Base-by-base conservation (phyloP, 1,140 invertebrate species). In the Phthorimaea operculella region DNA sequence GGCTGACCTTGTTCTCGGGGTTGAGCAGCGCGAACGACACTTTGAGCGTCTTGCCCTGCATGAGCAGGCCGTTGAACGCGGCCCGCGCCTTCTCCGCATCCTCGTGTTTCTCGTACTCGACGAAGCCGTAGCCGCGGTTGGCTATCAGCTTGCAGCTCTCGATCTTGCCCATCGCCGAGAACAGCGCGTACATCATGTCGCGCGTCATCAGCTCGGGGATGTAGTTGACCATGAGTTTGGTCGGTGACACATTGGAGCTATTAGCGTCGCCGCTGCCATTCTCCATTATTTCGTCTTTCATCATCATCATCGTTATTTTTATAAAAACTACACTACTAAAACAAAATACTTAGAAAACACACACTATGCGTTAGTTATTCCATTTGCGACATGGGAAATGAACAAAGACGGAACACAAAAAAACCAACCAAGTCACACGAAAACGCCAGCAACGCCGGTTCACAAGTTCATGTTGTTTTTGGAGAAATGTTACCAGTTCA, bases 151-250 rank as follows among this genome's bases (percentile, higher is more conserved):
- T 85, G 60, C 85, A 86, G 57, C 82, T 85, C 61, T 85, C 83
- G 15, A 86, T 85, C 57, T 85, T 83, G 33, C 85, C 85, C 76
- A 85, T 83, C 10, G 82, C 81, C 17, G 81, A 83, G 71, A 87
- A 87, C 53, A 86, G 74, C 51, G 83, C 79, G 60, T 85, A 86
- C 81, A 86, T 86, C 76, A 83, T 85, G 51, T 87, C 84, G 50
- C 80, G 79, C 63, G 79, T 86, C 83, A 87, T 86, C 72, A 83
- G 55, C 64, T 87, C 85, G 15, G 85, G 84, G 60, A 86, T 85
- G 70, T 86, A 87, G 70, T 87, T 87, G 68, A 86, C 84, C 84
- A 86, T 86, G 75, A 86, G 83, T 76, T 87, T 87, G 60, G 85
- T 87, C 63, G 78, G 77, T 78, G 85, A 87, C 83, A 86, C 83